Conservation (phyloP, 2,888 invertebrate species). For the Drosophila colorata region DNA sequence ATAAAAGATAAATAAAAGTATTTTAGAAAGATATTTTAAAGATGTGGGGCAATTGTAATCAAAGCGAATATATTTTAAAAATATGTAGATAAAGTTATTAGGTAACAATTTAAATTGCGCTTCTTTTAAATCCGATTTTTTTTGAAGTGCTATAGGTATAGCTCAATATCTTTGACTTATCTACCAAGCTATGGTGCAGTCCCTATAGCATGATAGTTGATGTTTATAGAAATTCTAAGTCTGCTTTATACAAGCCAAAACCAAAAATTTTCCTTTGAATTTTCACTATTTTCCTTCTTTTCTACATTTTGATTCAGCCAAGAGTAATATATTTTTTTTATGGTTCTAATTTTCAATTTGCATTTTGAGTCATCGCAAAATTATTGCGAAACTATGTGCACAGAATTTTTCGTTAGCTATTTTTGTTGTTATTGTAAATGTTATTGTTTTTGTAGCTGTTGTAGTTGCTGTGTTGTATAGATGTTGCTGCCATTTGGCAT, state of each 20-base stretch:
- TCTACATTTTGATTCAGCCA: conserved; percentile 4
- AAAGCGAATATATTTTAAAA: not conserved
- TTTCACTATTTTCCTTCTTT: conserved; percentile 10
- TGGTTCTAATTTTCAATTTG: conserved; percentile 63
- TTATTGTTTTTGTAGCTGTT: conserved; percentile 12
- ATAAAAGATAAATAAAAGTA: conserved; percentile 24
- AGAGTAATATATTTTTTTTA: conserved; percentile 51
- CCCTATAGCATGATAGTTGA: no score
- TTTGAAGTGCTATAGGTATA: no score
- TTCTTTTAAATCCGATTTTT: no score
- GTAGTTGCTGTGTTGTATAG: conserved; percentile 38
- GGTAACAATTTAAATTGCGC: no score
- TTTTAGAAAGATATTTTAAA: not conserved
- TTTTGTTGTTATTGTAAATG: conserved; percentile 35
- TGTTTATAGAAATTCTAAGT: not conserved
- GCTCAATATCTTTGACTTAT: no score
- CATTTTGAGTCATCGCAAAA: conserved; percentile 73
- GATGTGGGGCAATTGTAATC: not conserved
- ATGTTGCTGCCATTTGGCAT: conserved; percentile 64
- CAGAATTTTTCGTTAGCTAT: conserved; percentile 52
- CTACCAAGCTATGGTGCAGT: no score
- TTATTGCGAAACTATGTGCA: conserved; percentile 78
- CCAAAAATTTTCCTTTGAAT: not conserved
- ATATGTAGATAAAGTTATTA: no score
- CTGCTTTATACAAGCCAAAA: not conserved